Conservation (phyloP, 2,797 vertebrate species). For the Cyclopterus lumpus region DNA sequence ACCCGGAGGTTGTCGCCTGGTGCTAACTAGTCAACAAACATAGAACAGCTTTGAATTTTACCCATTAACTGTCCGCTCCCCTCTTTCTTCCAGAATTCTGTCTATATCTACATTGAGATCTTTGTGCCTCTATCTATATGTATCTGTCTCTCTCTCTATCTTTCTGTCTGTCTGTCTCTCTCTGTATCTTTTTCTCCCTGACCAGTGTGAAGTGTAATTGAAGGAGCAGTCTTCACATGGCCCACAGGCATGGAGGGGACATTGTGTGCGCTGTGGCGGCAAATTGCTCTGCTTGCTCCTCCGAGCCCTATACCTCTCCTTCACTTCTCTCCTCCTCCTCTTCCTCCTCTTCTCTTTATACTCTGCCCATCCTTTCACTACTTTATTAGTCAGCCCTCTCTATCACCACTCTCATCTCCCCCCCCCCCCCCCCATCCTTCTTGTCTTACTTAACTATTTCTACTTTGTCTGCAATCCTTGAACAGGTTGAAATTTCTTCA, state of each 20-base stretch:
- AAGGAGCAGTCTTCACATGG: slow-evolving; percentile 81
- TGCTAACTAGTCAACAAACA: not conserved
- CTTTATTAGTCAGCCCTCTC: slow-evolving; percentile 71
- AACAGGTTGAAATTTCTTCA: slow-evolving; percentile 29
- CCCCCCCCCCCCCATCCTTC: not conserved
- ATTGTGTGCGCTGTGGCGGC: slow-evolving; percentile 83
- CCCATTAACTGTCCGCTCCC: not conserved
- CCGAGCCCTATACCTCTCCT: slow-evolving; percentile 69
- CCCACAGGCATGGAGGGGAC: slow-evolving; percentile 81
- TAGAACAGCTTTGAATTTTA: not conserved
- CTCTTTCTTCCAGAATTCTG: not conserved
- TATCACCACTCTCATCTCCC: slow-evolving; percentile 36
- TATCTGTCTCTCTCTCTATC: slow-evolving; percentile 28
- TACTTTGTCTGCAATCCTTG: slow-evolving; percentile 27
- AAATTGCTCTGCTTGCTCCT: slow-evolving; percentile 83
- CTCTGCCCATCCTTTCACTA: slow-evolving; percentile 66
- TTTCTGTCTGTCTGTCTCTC: slow-evolving; percentile 35
- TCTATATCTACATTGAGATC: slow-evolving; percentile 29
- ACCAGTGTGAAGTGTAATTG: slow-evolving; percentile 82
- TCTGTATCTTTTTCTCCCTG: slow-evolving; percentile 67
- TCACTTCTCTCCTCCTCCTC: slow-evolving; percentile 63
- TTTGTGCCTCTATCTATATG: slow-evolving; percentile 7
- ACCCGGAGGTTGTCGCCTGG: not conserved
- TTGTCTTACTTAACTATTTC: slow-evolving; percentile 33
- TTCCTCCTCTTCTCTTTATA: slow-evolving; percentile 60